Conservation (phyloP, 2,888 invertebrate species). For the Perizoma affinitatum region DNA sequence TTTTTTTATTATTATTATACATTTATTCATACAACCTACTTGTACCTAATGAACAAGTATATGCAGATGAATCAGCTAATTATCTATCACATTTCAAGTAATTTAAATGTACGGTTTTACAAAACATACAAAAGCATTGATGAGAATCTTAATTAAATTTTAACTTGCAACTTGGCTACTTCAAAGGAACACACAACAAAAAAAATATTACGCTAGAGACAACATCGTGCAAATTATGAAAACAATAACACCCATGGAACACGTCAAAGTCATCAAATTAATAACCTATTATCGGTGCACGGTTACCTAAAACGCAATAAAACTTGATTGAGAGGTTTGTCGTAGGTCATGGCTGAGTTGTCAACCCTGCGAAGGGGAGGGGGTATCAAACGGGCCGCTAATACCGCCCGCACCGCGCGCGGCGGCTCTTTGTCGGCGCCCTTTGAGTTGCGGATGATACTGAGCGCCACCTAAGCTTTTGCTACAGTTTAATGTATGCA, state of each 20-base stretch:
- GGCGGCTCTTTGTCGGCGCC: conserved; percentile 80
- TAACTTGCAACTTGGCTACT: too few species aligned
- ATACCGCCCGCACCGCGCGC: conserved; percentile 78
- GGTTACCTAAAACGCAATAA: conserved; percentile 54
- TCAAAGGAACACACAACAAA: conserved; percentile 30
- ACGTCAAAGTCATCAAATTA: conserved; percentile 40
- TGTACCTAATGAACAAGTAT: too few species aligned
- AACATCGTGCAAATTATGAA: conserved; percentile 25
- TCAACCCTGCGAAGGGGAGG: conserved; percentile 68
- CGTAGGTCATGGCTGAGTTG: conserved; percentile 58
- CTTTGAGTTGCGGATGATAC: conserved; percentile 77
- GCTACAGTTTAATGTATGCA: conserved; percentile 41
- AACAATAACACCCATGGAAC: conserved; percentile 35
- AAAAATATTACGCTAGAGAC: conserved; percentile 25
- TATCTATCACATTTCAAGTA: too few species aligned
- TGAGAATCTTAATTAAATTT: too few species aligned
- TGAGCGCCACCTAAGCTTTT: conserved; percentile 55
- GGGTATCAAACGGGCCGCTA: conserved; percentile 78
- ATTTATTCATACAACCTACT: too few species aligned
- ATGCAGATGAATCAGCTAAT: too few species aligned
- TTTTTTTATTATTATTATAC: too few species aligned
- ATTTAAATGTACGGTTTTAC: too few species aligned
- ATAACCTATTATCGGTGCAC: conserved; percentile 42
- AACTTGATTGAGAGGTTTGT: conserved; percentile 54
- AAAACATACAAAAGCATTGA: too few species aligned